Evolutionary conservation across 1,140 invertebrate genomes (phyloP), one percentile per base, ranked within the genome.

Genomic region (Drosophila eugracilis): DNA sequence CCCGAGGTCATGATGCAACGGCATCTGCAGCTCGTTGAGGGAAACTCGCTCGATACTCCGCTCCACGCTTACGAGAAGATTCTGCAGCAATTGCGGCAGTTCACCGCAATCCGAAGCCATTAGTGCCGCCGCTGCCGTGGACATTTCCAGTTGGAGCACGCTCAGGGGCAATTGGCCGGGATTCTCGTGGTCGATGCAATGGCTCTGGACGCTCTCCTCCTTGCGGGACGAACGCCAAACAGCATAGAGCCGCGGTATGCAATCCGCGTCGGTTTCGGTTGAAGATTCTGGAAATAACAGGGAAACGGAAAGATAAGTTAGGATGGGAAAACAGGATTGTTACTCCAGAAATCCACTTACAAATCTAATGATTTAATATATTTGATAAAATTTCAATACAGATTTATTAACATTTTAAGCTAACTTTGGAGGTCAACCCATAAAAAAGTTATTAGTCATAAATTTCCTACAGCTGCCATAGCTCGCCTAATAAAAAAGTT

Each of bases 21-120:
- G 92, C 30, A 95, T 94, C 41, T 93, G 92, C 37, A 95, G 86
- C 72, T 95, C 94, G 83, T 95, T 94, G 21, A 95, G 80, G 22
- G 94, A 94, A 28, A 95, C 93, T 24, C 94, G 92, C 77, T 94
- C 94, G 69, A 95, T 94, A 62, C 93, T 94, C n/a, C 94, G 93
- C 88, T 95, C 94, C 19, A 95, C 94, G 45, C 93, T 94, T 17
- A 95, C 93, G 36, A 95, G 90, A 21, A 95, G 92, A 75, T 93
- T 94, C 70, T 94, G 93, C 53, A 95, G 92, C 57, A 95, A 92
- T 57, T 93, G 93, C 15, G 94, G 94, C 37, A 95, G 78, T 32
- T 94, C 93, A 22, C 93, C 92, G 52, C 71, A 41, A 37, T 74
- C 70, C 15, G 49, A 30, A 4, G 71, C 47, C 70, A 75, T 62